Evolutionary conservation across 2,113 vertebrate species (phyloP).

Genomic region (Prietella phreatophila): DNA sequence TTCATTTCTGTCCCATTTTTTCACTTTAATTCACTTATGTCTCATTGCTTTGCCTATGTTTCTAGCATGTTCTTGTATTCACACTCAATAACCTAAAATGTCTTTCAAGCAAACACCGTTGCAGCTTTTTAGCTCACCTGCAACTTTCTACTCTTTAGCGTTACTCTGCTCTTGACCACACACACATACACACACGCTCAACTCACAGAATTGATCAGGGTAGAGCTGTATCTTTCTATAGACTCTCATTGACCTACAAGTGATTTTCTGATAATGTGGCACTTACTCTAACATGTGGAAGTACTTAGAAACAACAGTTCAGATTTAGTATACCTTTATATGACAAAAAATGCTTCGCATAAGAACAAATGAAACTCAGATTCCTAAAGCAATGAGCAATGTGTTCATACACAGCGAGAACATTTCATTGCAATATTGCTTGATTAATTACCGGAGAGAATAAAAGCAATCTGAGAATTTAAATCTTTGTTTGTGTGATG

Average conservation of each 20-base stretch:
- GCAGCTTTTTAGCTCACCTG: neutral
- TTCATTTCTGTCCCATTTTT: neutral
- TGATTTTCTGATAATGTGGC: neutral
- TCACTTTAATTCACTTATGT: neutral
- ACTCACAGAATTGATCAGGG: neutral
- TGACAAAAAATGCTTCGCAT: neutral
- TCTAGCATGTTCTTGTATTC: neutral
- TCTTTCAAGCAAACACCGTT: neutral
- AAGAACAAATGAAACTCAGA: neutral
- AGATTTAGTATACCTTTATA: neutral
- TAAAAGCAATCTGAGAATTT: neutral
- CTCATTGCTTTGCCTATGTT: neutral
- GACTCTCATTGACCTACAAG: neutral
- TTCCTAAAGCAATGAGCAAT: neutral
- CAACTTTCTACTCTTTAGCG: neutral
- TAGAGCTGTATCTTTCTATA: neutral
- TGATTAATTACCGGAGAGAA: slow-evolving; percentile 15
- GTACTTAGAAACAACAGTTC: neutral
- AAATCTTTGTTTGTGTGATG: neutral
- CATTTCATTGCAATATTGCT: neutral
- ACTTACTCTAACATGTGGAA: neutral
- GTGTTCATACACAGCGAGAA: neutral
- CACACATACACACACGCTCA: neutral
- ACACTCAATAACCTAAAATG: neutral
- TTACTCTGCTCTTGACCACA: neutral